Evolutionary conservation across 2,797 vertebrate genomes (phyloP).

Genomic region (Hippopotamyrus pictus): DNA sequence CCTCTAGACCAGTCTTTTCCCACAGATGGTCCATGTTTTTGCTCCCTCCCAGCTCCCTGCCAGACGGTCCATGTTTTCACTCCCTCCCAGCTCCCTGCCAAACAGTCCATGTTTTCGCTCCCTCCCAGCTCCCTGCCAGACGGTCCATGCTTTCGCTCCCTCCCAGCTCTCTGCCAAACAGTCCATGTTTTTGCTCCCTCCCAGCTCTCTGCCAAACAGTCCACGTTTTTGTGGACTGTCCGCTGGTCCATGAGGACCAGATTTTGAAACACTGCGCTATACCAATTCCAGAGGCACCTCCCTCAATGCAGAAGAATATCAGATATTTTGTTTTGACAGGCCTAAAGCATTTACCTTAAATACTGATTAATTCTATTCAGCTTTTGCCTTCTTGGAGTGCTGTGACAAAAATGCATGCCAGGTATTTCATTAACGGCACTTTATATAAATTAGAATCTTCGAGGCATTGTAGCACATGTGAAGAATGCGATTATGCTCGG

Average conservation of each 20-base stretch:
- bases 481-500: neutral
- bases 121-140: no score
- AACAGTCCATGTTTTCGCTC: no score
- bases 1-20: neutral
- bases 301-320: slow-evolving; percentile 11
- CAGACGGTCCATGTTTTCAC: neutral
- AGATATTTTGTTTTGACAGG: slow-evolving; percentile 40
- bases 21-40: neutral
- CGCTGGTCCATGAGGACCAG: neutral
- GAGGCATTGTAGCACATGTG: slow-evolving; percentile 8
- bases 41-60: neutral
- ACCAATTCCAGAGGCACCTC: neutral
- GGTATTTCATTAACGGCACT: slow-evolving; percentile 4
- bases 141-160: neutral
- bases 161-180: neutral
- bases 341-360: slow-evolving; percentile 49
- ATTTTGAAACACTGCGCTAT: neutral
- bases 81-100: neutral
- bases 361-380: slow-evolving; percentile 40
- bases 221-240: neutral
- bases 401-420: slow-evolving; percentile 2
- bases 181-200: neutral
- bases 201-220: neutral
- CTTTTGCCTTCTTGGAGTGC: neutral
- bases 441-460: slow-evolving; percentile 9